phyloP scores from a whole-genome alignment of 2,888 invertebrate genomes.

The Drosophila mimetica region DNA sequence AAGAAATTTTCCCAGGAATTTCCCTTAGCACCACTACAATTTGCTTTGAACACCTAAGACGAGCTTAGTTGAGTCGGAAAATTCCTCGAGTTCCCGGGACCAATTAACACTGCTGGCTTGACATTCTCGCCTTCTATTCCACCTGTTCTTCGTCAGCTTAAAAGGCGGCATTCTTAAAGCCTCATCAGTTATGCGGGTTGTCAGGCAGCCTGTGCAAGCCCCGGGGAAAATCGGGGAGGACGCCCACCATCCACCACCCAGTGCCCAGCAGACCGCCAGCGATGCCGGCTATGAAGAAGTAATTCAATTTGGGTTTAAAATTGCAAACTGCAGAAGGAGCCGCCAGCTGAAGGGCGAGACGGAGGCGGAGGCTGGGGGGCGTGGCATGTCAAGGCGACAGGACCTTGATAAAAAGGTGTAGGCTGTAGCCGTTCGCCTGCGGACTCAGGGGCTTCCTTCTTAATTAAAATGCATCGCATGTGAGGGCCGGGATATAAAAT shows the following conservation, averaged over 20 bases:
- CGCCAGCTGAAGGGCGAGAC: conserved; percentile 17
- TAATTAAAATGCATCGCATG: conserved; percentile 75
- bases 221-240: conserved; percentile 5
- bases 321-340: conserved; percentile 57
- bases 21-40: neutral
- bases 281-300: conserved; percentile 43
- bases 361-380: neutral
- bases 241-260: conserved; percentile 15
- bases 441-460: conserved; percentile 50
- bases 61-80: conserved; percentile 1
- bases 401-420: conserved; percentile 33
- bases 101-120: conserved; percentile 35
- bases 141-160: conserved; percentile 15
- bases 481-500: conserved; percentile 58
- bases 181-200: conserved; percentile 52
- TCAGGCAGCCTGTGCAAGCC: conserved; percentile 17
- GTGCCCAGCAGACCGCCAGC: conserved; percentile 28
- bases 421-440: conserved; percentile 1
- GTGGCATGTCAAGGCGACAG: conserved; percentile 44
- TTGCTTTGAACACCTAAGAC: neutral
- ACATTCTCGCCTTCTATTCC: conserved; percentile 19
- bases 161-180: conserved; percentile 40
- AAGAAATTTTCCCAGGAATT: neutral
- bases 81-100: conserved; percentile 25
- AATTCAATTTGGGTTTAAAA: conserved; percentile 75